These are phyloP conservation scores for Muscina levida DNA, from an alignment of 2,888 invertebrate species.

Conservation along the genomic window DNA sequence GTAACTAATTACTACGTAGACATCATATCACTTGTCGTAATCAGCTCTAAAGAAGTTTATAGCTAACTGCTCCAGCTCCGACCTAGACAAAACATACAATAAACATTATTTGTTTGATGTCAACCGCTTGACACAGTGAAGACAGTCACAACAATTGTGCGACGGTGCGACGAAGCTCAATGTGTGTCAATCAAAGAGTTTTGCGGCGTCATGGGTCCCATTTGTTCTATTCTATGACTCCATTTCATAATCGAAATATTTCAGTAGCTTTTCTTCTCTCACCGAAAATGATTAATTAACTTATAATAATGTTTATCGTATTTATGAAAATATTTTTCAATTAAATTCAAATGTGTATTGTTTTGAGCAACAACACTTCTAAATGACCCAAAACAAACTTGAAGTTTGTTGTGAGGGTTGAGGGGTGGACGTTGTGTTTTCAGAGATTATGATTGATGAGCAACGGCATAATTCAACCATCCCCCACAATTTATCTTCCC, in stretches of 20 bases:
- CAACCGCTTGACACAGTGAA: neutral
- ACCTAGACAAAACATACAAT: neutral
- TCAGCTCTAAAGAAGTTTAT: no score
- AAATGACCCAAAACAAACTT: neutral
- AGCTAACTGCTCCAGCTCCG: no score
- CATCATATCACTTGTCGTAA: no score
- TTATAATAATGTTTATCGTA: neutral
- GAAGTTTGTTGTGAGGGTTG: constrained; percentile 17
- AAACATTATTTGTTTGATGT: neutral
- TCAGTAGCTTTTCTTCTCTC: neutral
- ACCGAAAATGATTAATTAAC: constrained; percentile 24
- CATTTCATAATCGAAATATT: constrained; percentile 2
- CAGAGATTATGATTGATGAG: constrained; percentile 37
- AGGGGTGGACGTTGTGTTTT: no score
- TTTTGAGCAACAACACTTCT: neutral
- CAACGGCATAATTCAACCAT: constrained; percentile 8
- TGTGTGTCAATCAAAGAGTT: constrained; percentile 35
- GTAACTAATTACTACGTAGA: no score
- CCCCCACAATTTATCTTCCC: no score
- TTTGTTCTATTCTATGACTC: neutral
- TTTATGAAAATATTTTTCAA: constrained; percentile 7
- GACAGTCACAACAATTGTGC: neutral
- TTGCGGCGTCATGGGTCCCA: neutral
- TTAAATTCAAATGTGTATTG: neutral
- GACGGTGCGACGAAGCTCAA: no score